Percentiles rank a stretch among this genome's conserved stretches.
Evolutionary conservation across 2,113 vertebrate species (phyloP).

Genomic region (Egretta garzetta): DNA sequence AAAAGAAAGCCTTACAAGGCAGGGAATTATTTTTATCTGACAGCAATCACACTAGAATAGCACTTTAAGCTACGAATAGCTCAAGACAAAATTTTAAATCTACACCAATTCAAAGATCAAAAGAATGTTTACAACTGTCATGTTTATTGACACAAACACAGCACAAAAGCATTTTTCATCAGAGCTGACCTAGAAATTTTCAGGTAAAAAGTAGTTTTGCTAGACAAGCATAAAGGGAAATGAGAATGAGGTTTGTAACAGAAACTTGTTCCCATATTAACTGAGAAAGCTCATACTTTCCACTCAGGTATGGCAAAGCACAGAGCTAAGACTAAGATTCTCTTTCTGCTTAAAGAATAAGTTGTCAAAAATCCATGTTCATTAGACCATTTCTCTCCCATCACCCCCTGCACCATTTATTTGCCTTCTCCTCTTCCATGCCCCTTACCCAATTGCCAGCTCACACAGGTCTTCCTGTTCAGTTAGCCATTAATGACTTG

Average conservation of each 20-base stretch:
- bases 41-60: background rate
- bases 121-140: constrained; percentile 17
- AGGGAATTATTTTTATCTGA: constrained; percentile 22
- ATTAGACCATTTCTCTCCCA: background rate
- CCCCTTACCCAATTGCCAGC: background rate
- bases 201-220: background rate
- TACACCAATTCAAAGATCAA: background rate
- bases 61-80: constrained; percentile 8
- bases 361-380: background rate
- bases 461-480: background rate
- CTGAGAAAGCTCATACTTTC: background rate
- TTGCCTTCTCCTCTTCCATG: background rate
- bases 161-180: background rate
- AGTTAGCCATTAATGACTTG: background rate
- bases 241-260: background rate
- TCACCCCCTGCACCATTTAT: background rate
- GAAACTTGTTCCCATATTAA: background rate
- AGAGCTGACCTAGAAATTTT: background rate
- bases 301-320: background rate
- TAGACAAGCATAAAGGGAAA: background rate
- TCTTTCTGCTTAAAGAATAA: background rate
- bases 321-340: background rate
- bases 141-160: constrained; percentile 4
- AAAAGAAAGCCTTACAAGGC: background rate
- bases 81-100: background rate